A percentile compares a stretch with the other conserved stretches of the same genome.
phyloP scores from a whole-genome alignment of 2,888 invertebrate species.

The Dyspetes luteomarginatus region DNA sequence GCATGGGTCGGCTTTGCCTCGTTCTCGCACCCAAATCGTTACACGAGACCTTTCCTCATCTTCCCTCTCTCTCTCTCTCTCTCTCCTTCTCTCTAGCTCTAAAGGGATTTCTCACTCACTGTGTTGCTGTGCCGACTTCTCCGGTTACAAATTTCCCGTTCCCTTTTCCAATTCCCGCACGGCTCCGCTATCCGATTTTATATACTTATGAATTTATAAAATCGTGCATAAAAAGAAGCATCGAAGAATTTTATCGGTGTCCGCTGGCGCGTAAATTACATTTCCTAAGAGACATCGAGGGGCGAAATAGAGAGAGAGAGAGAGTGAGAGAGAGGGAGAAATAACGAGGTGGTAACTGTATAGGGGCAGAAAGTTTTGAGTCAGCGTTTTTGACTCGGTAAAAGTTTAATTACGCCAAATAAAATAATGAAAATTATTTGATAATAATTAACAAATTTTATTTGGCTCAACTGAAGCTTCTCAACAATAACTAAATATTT shows the following conservation, averaged over 20 bases:
- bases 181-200: conserved; percentile 13
- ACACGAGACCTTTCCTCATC: conserved; percentile 39
- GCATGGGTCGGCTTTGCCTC: conserved; percentile 9
- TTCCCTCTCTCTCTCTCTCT: conserved; percentile 25
- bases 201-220: conserved; percentile 60
- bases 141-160: conserved; percentile 63
- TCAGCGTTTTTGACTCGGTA: too few relatives aligned
- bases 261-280: conserved; percentile 57
- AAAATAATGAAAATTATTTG: too few relatives aligned
- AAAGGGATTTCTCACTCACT: too few relatives aligned
- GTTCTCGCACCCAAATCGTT: conserved; percentile 26
- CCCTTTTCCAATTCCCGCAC: conserved; percentile 32
- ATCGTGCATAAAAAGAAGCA: conserved; percentile 53
- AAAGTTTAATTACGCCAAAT: too few relatives aligned
- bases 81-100: too few relatives aligned
- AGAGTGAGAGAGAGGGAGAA: conserved; percentile 5
- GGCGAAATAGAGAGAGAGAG: background rate
- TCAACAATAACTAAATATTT: too few relatives aligned
- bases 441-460: too few relatives aligned
- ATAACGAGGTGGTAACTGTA: too few relatives aligned
- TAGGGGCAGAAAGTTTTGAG: too few relatives aligned
- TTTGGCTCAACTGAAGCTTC: too few relatives aligned
- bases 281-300: conserved; percentile 34
- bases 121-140: conserved; percentile 69
- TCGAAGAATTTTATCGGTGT: conserved; percentile 56